A percentile compares a stretch with the other conserved stretches of the same genome.
Evolutionary conservation across 2,797 vertebrate species (phyloP).

Genomic region (Tympanoctomys barrerae): DNA sequence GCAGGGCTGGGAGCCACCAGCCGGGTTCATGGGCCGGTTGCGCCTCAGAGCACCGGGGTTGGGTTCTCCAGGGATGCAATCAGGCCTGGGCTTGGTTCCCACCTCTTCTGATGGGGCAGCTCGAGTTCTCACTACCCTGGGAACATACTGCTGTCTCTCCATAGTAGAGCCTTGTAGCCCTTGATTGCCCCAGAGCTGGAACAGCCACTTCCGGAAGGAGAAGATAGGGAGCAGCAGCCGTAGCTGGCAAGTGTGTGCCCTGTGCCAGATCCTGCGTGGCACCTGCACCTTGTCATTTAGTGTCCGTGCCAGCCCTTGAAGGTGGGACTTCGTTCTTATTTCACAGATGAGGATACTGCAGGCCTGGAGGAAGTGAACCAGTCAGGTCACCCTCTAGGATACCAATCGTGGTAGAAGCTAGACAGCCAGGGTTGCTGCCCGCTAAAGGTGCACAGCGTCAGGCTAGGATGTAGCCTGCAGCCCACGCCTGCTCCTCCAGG

Average conservation of each 20-base stretch:
- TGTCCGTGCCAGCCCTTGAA: not conserved
- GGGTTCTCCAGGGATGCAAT: not conserved
- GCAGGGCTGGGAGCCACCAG: not conserved
- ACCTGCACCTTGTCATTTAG: not conserved
- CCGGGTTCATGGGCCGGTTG: not conserved
- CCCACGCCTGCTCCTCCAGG: not conserved
- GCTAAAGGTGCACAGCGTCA: not conserved
- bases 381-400: not conserved
- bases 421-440: rapidly evolving
- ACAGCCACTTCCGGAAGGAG: not conserved
- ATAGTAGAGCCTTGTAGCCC: not conserved
- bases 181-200: not conserved
- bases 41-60: not conserved
- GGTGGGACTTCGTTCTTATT: not conserved
- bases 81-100: not conserved
- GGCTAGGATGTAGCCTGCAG: not conserved
- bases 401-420: not conserved
- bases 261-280: not conserved
- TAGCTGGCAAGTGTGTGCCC: rapidly evolving
- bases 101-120: not conserved
- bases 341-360: not conserved
- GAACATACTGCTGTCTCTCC: not conserved
- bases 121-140: not conserved
- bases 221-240: not conserved
- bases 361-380: not conserved